Conservation (phyloP, 2,113 vertebrate genomes). For the Kryptolebias marmoratus region DNA sequence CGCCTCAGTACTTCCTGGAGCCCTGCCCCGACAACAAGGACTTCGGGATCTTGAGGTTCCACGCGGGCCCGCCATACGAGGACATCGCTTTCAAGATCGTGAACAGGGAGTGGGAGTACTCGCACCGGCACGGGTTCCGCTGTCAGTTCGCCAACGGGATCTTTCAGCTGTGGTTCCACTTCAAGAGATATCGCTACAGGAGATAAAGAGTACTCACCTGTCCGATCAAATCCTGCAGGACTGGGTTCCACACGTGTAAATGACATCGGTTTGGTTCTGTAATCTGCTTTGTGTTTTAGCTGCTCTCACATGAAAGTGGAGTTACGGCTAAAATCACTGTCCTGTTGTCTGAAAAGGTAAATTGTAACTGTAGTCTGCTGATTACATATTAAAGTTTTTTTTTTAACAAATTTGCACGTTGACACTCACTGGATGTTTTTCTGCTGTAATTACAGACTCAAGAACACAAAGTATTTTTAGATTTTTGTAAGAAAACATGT, state of each 20-base stretch:
- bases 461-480: too few species aligned
- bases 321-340: conserved; percentile 22
- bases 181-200: conserved; percentile 96
- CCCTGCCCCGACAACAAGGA: conserved; percentile 94
- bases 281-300: conserved; percentile 22
- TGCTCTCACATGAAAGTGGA: conserved; percentile 8
- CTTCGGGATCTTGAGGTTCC: conserved; percentile 95
- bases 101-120: conserved; percentile 97
- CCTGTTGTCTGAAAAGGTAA: conserved; percentile 18
- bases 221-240: conserved; percentile 9
- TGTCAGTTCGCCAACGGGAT: conserved; percentile 98
- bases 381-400: conserved; percentile 61
- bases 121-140: conserved; percentile 95
- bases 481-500: not conserved
- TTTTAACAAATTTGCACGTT: conserved; percentile 1
- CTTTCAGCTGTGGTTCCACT: conserved; percentile 99
- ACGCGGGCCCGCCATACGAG: conserved; percentile 93
- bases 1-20: conserved; percentile 96
- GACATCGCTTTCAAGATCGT: conserved; percentile 99
- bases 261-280: not conserved
- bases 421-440: conserved; percentile 7
- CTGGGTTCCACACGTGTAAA: conserved; percentile 1
- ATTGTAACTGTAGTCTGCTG: conserved; percentile 35
- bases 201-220: conserved; percentile 69
- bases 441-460: not conserved